These are phyloP conservation scores for Plusia festucae DNA, from an alignment of 2,888 invertebrate genomes.

Conservation along the genomic window DNA sequence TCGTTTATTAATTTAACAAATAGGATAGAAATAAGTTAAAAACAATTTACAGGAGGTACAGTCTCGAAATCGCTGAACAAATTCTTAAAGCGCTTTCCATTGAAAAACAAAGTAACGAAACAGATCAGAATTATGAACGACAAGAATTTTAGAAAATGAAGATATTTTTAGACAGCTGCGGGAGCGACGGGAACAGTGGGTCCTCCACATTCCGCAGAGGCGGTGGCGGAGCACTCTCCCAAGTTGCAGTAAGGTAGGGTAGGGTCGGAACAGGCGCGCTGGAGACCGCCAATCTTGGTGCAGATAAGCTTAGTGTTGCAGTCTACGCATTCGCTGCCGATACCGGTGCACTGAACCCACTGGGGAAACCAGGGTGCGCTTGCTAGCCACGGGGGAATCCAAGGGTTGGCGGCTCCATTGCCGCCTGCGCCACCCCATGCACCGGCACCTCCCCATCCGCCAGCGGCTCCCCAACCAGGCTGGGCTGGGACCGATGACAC, in stretches of 20 bases:
- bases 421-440: slow-evolving; percentile 38
- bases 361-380: slow-evolving; percentile 80
- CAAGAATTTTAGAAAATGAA: slow-evolving; percentile 18
- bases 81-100: background rate
- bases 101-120: background rate
- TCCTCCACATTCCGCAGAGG: slow-evolving; percentile 71
- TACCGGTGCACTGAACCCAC: slow-evolving; percentile 76
- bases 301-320: slow-evolving; percentile 80
- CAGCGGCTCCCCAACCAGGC: slow-evolving; percentile 53
- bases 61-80: background rate
- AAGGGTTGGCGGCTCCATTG: slow-evolving; percentile 72
- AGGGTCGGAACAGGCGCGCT: slow-evolving; percentile 78
- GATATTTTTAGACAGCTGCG: slow-evolving; percentile 14
- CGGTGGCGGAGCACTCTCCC: slow-evolving; percentile 84
- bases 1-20: slow-evolving; percentile 1
- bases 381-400: slow-evolving; percentile 83
- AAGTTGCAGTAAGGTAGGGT: slow-evolving; percentile 82
- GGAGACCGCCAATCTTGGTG: slow-evolving; percentile 80
- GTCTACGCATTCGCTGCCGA: slow-evolving; percentile 76
- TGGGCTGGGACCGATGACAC: slow-evolving; percentile 73
- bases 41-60: background rate
- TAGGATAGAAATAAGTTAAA: background rate
- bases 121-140: slow-evolving; percentile 1
- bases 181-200: slow-evolving; percentile 43
- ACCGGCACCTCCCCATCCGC: slow-evolving; percentile 52